Evolutionary conservation across 1,140 invertebrate genomes (phyloP), one percentile per base, ranked within the genome.

Genomic region (Alviniconcha marisindica): DNA sequence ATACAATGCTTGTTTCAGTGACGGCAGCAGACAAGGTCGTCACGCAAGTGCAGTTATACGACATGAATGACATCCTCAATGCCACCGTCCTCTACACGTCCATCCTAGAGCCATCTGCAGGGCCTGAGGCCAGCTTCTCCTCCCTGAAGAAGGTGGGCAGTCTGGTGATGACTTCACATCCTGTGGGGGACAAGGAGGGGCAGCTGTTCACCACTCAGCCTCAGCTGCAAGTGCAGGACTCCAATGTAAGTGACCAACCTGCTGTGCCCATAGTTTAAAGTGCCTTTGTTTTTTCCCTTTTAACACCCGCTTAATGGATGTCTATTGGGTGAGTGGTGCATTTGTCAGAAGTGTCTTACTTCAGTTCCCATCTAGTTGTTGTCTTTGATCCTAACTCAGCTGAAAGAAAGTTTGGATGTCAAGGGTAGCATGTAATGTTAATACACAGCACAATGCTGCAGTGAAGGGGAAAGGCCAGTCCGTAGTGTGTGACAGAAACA

Each of bases 11-110:
- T 63, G 10, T 36, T 51, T 4, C 56, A 76, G 48, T 24, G 33
- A 5, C 15, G 5, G 33, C 54, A 3, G 42, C 78, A 36, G 69
- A 74, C 33, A 10, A 40, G 56, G 14, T 81, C 21, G 36, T 76
- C 18, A 54, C 48, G 24, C 81, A 79, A 71, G 84, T 81, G 3
- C 83, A 89, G 81, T 51, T 84, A 24, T 76, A 84, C 60, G 78
- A 79, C 28, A 77, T 88, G 21, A 80, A 86, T 15, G 78, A 84
- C 36, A 63, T 83, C 56, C 21, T 89, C 66, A 88, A 89, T 54
- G 76, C 84, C 31, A 86, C 85, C 14, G 73, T 87, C 15, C 82
- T 86, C 33, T 82, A 83, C 40, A 69, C 83, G 10, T 51, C 83
- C 40, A 81, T 87, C 1, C 51, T 78, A 15, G 86, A 86, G 36